Percentiles rank a stretch among this genome's conserved stretches.
Evolutionary conservation across 2,888 invertebrate species (phyloP).

Genomic region (Blomia tropicalis): DNA sequence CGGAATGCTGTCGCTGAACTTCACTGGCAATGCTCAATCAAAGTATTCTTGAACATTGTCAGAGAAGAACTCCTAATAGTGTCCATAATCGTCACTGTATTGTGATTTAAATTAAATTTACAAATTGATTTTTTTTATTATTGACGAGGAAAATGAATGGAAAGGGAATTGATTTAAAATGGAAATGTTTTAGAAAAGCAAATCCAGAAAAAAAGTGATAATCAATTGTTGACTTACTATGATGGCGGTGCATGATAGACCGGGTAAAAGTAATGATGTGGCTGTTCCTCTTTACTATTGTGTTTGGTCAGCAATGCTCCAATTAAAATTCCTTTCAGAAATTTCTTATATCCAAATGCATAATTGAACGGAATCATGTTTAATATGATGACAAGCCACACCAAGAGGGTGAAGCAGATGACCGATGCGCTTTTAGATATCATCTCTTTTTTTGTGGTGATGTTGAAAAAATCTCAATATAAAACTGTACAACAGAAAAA

Average conservation of each 20-base stretch:
- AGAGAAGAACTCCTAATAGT: slow-evolving; percentile 7
- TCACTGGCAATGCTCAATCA: too few relatives aligned
- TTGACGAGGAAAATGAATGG: not conserved
- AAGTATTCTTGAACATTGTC: not conserved
- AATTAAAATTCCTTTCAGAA: slow-evolving; percentile 8
- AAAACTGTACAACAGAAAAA: not conserved
- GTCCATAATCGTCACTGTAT: slow-evolving; percentile 12
- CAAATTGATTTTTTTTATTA: not conserved
- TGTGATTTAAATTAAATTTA: too few relatives aligned
- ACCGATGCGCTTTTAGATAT: not conserved
- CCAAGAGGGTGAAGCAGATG: not conserved
- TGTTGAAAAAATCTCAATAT: not conserved
- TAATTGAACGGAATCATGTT: not conserved
- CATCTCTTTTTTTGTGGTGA: not conserved
- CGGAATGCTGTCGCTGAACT: too few relatives aligned
- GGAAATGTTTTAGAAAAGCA: not conserved
- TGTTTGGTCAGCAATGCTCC: not conserved
- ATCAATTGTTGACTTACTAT: slow-evolving; percentile 7
- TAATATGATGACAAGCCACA: not conserved
- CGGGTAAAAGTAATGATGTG: slow-evolving; percentile 15
- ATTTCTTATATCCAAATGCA: slow-evolving; percentile 11
- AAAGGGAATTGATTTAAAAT: not conserved
- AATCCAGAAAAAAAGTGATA: not conserved
- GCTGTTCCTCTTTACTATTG: not conserved
- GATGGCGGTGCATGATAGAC: not conserved